These are phyloP conservation scores for Amphilophus citrinellus DNA, from an alignment of 2,113 vertebrate species.

Conservation along the genomic window DNA sequence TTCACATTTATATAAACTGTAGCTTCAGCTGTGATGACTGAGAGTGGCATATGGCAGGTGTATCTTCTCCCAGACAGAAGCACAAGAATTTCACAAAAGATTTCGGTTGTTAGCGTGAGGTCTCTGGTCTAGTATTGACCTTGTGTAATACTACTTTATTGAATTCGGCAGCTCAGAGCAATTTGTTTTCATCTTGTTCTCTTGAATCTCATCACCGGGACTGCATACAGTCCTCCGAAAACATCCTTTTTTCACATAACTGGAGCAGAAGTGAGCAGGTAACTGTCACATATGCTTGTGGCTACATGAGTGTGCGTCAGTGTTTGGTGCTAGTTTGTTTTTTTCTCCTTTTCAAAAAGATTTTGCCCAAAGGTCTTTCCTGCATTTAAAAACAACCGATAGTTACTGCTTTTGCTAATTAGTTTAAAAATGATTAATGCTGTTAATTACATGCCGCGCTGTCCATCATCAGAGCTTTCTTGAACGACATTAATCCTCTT, in stretches of 20 bases:
- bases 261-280: background rate
- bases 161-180: too few species aligned
- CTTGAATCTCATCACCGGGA: background rate
- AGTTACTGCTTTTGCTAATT: constrained; percentile 25
- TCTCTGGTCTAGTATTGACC: too few species aligned
- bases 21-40: too few species aligned
- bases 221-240: background rate
- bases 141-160: too few species aligned
- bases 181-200: background rate
- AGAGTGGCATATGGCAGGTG: background rate
- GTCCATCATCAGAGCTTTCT: constrained; percentile 18
- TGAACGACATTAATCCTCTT: background rate
- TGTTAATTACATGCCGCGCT: constrained; percentile 42
- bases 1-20: too few species aligned
- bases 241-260: background rate
- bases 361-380: constrained; percentile 23
- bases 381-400: constrained; percentile 20
- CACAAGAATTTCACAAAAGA: background rate
- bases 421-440: constrained; percentile 43
- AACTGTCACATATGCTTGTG: background rate
- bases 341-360: background rate
- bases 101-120: background rate
- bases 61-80: background rate
- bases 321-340: background rate
- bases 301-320: background rate